Evolutionary conservation across 2,888 invertebrate genomes (phyloP), one percentile per base, ranked within the genome.

Genomic region (Hermaeophaga mercurialis): DNA sequence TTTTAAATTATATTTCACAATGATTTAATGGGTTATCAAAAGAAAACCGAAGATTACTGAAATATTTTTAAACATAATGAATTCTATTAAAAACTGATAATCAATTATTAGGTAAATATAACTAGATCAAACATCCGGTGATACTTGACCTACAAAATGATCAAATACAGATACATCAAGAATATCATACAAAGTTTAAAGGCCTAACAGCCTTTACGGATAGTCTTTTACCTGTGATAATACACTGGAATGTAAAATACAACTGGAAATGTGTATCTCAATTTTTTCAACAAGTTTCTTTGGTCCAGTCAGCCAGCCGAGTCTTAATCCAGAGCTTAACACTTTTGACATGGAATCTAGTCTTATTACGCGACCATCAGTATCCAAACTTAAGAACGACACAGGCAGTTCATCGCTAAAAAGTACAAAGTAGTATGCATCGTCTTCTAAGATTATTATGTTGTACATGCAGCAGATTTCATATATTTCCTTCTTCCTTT

Each of bases 341-440:
- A 87, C 83, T 80, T 91, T 91, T 0, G 90, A 90, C 67, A 90
- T 82, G 0, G 91, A 90, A 77, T 91, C 91, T 65, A 90, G 80
- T 22, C 91, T 82, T 15, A 91, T 73, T 2, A 91, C 91, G 22
- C 91, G 82, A 0, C 90, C 88, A 71, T 89, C 88, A 0, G 81
- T 82, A 74, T 91, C 91, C 74, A 91, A 61, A 0, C 89, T 89
- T 3, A 91, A 77, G 70, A 90, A 89, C 0, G 88, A 87, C 0
- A 83, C 81, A 0, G 85, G 81, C 31, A 80, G 79, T 41, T 80
- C 85, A 57, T 84, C 81, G 62, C 82, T 78, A 74, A 88, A 92
- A 73, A 88, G 87, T 70, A 92, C 78, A 71, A 88, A 91, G 77
- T 86, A 89, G 70, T 91, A 92, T 0, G 92, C 89, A 75, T 91